Evolutionary conservation across 2,113 vertebrate species (phyloP), one percentile per base, ranked within the genome.

Genomic region (Ictalurus punctatus): DNA sequence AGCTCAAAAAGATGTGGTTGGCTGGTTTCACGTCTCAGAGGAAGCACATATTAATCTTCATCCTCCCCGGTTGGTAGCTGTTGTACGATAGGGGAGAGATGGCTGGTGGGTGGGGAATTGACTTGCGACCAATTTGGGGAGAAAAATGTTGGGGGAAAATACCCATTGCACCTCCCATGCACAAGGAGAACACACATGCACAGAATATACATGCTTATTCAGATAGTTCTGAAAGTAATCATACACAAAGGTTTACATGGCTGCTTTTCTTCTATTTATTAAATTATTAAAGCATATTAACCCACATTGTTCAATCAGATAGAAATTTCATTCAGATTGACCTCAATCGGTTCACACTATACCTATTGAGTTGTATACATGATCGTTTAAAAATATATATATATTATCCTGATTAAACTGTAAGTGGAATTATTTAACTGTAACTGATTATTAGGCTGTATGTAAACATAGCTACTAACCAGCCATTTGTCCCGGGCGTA

Each of bases 401-500:
- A 44, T 44, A 8, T 63, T 8, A 34, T 48, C n/a, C 78, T 34
- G 16, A 81, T 25, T 30, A 1, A 30, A 81, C 13, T 13, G 34
- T 37, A 23, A 59, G 10, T 59, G 30, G n/a, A 59, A 12, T 82
- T 59, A 59, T 30, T 58, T 23, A 34, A 34, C n/a, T 0, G 25
- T 23, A 34, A 58, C 52, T 1, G 25, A 54, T 80, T 80, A 80
- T 54, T 56, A 30, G 34, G 71, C 83, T 52, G 30, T 17, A 85
- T 59, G 73, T 86, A 90, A 89, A 90, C 88, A 91, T 89, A 92
- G 87, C 83, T 67, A 89, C 88, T 87, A 85, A 99, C 98, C 97
- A 99, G 97, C 98, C 98, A 99, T 92, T 99, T 99, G 95, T 99
- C 98, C 94, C 98, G 95, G 91, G 98, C 98, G 81, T 98, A 99